These are phyloP conservation scores for Plemyria rubiginata DNA, from an alignment of 2,888 invertebrate genomes.

Conservation along the genomic window DNA sequence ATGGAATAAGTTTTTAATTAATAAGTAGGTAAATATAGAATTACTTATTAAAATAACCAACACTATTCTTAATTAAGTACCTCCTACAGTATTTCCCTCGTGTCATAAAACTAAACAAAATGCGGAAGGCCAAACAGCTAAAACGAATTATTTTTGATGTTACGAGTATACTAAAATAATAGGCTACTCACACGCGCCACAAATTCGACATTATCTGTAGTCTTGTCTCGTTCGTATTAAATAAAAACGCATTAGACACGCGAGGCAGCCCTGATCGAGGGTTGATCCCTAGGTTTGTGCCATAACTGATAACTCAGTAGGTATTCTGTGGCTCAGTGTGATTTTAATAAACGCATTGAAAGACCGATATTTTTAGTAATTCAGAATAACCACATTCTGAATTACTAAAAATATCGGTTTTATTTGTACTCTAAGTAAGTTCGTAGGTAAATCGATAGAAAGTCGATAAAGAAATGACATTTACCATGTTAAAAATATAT, in stretches of 20 bases:
- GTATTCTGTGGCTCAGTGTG: too few relatives aligned
- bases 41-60: too few relatives aligned
- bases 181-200: conserved; percentile 49
- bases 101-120: conserved; percentile 12
- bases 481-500: too few relatives aligned
- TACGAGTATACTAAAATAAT: conserved; percentile 40
- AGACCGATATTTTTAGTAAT: too few relatives aligned
- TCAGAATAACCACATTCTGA: too few relatives aligned
- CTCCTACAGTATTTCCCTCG: not conserved
- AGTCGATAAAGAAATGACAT: too few relatives aligned
- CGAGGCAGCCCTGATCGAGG: conserved; percentile 59
- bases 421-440: too few relatives aligned
- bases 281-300: conserved; percentile 36
- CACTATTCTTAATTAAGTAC: too few relatives aligned
- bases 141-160: conserved; percentile 25
- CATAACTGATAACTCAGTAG: too few relatives aligned
- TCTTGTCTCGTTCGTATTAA: conserved; percentile 52
- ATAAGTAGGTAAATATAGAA: too few relatives aligned
- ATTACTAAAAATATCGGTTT: not conserved
- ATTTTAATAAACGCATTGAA: not conserved
- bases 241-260: conserved; percentile 64
- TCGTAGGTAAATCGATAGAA: too few relatives aligned
- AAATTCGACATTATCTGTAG: conserved; percentile 51
- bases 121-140: conserved; percentile 20
- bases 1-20: too few relatives aligned